phyloP scores from a whole-genome alignment of 2,888 invertebrate genomes.

The Antheraea assamensis region DNA sequence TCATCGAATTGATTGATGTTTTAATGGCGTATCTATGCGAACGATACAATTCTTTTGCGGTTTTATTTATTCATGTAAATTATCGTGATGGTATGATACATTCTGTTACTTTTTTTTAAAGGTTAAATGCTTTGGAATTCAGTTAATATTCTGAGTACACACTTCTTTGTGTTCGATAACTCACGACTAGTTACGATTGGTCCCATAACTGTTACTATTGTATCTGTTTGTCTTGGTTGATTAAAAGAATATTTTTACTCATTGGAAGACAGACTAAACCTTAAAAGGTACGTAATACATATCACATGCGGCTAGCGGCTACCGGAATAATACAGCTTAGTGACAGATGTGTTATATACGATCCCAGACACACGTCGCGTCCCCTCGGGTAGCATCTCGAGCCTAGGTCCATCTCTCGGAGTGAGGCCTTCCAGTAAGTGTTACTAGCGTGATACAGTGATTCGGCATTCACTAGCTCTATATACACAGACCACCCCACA shows the following conservation, averaged over 20 bases:
- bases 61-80: slow-evolving; percentile 4
- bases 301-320: neutral
- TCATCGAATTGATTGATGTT: slow-evolving; percentile 6
- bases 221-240: neutral
- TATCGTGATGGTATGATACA: neutral
- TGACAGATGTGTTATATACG: neutral
- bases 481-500: too few species aligned
- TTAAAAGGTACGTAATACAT: neutral
- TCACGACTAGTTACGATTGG: neutral
- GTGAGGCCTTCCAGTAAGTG: too few species aligned
- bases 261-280: too few species aligned
- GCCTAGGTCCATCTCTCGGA: too few species aligned
- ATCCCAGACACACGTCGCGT: neutral
- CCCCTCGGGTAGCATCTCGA: too few species aligned
- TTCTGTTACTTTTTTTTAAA: neutral
- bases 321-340: neutral
- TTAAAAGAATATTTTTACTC: too few species aligned
- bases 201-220: neutral
- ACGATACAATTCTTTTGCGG: neutral
- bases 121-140: neutral
- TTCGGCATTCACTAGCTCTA: too few species aligned
- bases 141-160: neutral
- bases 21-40: slow-evolving; percentile 5
- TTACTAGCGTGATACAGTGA: too few species aligned
- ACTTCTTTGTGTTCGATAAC: neutral